A percentile compares a stretch with the other conserved stretches of the same genome.
Evolutionary conservation across 2,888 invertebrate genomes (phyloP).

Genomic region (Bombylius major): DNA sequence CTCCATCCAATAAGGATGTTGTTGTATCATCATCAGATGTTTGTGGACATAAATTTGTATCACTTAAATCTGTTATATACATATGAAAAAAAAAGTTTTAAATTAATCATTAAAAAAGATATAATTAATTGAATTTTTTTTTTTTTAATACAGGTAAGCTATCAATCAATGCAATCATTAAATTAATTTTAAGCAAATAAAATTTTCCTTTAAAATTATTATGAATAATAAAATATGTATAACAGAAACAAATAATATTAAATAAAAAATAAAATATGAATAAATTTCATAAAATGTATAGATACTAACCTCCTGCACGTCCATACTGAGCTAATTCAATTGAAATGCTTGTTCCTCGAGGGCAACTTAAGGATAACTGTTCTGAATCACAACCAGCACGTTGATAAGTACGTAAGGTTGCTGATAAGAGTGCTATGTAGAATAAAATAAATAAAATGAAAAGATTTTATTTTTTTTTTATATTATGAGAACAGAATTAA

Average conservation of each 20-base stretch:
- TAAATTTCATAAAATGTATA: no score
- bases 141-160: no score
- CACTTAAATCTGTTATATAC: conserved; percentile 27
- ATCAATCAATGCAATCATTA: no score
- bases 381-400: conserved; percentile 88
- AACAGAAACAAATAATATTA: no score
- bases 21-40: conserved; percentile 30
- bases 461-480: no score
- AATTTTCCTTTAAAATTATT: no score
- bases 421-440: conserved; percentile 68
- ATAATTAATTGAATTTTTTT: not conserved
- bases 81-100: no score
- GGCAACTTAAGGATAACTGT: conserved; percentile 75
- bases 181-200: no score
- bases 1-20: conserved; percentile 26
- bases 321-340: conserved; percentile 88
- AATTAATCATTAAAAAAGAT: not conserved
- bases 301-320: conserved; percentile 38
- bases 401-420: conserved; percentile 82
- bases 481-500: no score
- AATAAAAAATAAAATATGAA: no score
- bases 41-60: conserved; percentile 31
- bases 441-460: no score
- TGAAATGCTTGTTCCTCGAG: conserved; percentile 80
- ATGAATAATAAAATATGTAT: no score